A percentile compares a stretch with the other conserved stretches of the same genome.
Conservation (phyloP, 2,888 invertebrate genomes). For the Oligia latruncula region DNA sequence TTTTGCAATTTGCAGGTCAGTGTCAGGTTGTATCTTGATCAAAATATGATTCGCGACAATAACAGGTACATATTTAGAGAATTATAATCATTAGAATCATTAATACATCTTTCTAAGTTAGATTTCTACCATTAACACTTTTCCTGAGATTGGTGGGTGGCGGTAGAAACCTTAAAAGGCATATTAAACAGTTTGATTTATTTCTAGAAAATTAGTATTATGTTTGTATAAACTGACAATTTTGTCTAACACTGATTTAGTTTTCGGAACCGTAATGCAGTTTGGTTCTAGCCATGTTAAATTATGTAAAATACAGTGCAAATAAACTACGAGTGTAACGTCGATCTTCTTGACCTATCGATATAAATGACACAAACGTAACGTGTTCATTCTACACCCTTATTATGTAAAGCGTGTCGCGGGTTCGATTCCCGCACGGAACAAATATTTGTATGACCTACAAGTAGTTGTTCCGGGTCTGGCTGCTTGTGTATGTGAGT, state of each 20-base stretch:
- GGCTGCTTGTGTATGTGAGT: too few relatives aligned
- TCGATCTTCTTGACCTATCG: not conserved
- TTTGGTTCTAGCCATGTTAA: not conserved
- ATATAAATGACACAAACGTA: not conserved
- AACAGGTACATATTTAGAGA: too few relatives aligned
- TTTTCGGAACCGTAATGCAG: not conserved
- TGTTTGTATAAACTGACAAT: not conserved
- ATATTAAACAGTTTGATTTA: not conserved
- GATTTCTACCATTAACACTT: too few relatives aligned
- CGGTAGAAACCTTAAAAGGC: not conserved
- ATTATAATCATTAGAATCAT: too few relatives aligned
- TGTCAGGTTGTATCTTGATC: too few relatives aligned
- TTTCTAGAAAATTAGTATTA: not conserved
- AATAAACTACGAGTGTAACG: conserved; percentile 1
- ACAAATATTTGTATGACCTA: too few relatives aligned
- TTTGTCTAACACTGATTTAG: not conserved
- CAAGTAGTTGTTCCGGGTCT: too few relatives aligned
- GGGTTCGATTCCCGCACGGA: too few relatives aligned
- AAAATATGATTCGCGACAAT: too few relatives aligned
- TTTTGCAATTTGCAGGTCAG: too few relatives aligned
- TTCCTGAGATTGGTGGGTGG: too few relatives aligned
- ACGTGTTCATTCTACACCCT: not conserved
- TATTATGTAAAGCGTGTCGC: not conserved
- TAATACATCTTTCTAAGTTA: too few relatives aligned
- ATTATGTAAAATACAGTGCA: not conserved